phyloP scores from a whole-genome alignment of 2,113 vertebrate genomes.

The Ondatra zibethicus region DNA sequence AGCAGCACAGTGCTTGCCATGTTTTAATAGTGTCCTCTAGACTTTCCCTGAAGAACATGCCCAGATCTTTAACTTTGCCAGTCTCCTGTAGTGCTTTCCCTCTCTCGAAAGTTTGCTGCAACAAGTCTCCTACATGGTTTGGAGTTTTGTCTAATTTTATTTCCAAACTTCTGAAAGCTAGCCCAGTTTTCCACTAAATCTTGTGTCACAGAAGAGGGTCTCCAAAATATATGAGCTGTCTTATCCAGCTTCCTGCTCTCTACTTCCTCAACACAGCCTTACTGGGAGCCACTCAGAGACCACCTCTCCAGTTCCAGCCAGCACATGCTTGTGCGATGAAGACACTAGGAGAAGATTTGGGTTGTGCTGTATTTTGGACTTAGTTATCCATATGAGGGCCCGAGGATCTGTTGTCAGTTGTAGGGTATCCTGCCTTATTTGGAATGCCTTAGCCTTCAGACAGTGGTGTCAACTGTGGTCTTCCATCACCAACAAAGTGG shows the following conservation, averaged over 20 bases:
- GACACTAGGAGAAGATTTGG: background rate
- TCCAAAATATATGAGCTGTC: background rate
- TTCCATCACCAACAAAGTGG: background rate
- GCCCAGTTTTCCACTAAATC: background rate
- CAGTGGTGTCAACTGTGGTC: background rate
- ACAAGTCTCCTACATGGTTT: background rate
- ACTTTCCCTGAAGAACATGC: background rate
- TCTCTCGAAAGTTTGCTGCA: background rate
- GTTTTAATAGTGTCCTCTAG: background rate
- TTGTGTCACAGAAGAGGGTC: background rate
- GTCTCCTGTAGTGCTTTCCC: background rate
- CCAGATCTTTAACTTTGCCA: background rate
- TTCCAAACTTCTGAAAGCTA: background rate
- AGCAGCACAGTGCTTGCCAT: background rate
- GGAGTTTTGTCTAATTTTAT: background rate
- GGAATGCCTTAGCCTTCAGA: background rate
- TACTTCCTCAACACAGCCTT: background rate
- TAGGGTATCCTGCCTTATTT: background rate
- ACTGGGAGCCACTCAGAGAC: background rate
- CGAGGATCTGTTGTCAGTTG: background rate
- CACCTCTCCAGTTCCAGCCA: background rate
- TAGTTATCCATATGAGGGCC: background rate
- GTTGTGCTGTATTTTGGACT: background rate
- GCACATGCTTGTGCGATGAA: background rate
- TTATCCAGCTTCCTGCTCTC: background rate